A percentile compares a stretch with the other conserved stretches of the same genome.
These are phyloP conservation scores for Aphis gossypii DNA, from an alignment of 1,140 invertebrate genomes.

Conservation along the genomic window DNA sequence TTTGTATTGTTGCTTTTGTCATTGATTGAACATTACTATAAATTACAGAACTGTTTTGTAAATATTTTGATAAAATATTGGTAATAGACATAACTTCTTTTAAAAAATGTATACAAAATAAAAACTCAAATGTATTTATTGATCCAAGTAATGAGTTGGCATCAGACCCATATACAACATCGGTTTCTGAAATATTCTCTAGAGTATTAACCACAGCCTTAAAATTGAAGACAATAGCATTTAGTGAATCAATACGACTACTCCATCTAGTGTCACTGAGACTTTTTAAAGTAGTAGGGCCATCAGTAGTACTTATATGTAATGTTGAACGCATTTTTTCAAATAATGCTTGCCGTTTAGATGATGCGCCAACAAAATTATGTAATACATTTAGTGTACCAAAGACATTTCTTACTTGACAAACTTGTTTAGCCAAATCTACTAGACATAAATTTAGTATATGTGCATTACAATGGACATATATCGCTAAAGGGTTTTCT, in stretches of 20 bases:
- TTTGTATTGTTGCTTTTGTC: neutral
- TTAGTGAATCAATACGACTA: neutral
- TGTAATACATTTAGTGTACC: neutral
- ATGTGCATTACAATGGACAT: too few species aligned
- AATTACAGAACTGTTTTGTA: neutral
- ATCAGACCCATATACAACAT: neutral
- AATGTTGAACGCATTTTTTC: neutral
- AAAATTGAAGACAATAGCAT: neutral
- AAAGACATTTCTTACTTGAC: neutral
- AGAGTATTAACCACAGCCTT: neutral
- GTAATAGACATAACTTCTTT: neutral
- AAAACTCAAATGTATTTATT: neutral
- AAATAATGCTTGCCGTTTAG: slow-evolving; percentile 12
- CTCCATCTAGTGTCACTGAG: neutral
- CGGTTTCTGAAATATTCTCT: neutral
- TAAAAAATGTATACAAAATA: neutral
- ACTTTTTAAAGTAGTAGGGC: slow-evolving; percentile 13
- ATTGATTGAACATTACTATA: neutral
- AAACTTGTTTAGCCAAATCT: slow-evolving; percentile 11
- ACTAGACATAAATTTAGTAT: neutral
- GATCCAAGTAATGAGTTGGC: neutral
- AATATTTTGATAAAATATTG: neutral
- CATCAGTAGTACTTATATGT: neutral
- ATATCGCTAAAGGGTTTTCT: too few species aligned
- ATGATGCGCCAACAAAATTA: slow-evolving; percentile 4